Evolutionary conservation across 2,888 invertebrate genomes (phyloP).

Genomic region (Noctua comes): DNA sequence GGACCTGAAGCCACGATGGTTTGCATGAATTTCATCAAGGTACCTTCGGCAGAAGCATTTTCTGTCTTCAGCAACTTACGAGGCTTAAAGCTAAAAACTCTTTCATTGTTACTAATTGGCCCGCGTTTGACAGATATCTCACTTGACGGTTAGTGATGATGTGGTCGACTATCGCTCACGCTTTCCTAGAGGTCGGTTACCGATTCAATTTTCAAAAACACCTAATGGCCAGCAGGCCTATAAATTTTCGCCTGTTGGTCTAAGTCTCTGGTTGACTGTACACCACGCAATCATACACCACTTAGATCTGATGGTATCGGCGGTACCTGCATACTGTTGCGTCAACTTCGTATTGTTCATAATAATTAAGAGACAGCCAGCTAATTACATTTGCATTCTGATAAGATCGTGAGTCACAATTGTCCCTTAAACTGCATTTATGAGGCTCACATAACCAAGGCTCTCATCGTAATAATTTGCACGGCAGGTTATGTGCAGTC

Average conservation of each 20-base stretch:
- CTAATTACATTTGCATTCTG: slow-evolving; percentile 37
- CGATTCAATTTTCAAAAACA: not conserved
- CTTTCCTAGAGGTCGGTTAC: not conserved
- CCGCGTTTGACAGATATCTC: not conserved
- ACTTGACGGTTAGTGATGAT: not conserved
- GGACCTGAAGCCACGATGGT: not conserved
- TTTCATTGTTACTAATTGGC: not conserved
- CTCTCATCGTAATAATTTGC: not conserved
- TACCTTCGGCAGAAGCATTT: not conserved
- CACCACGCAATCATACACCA: slow-evolving; percentile 18
- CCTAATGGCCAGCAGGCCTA: too few species aligned
- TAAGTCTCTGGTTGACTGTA: slow-evolving; percentile 14
- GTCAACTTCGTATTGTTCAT: slow-evolving; percentile 35
- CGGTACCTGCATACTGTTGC: not conserved
- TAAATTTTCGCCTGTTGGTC: not conserved
- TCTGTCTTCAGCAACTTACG: not conserved
- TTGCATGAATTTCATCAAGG: not conserved
- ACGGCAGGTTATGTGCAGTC: not conserved
- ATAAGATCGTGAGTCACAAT: slow-evolving; percentile 33
- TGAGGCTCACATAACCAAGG: not conserved
- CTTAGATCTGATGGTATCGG: slow-evolving; percentile 43
- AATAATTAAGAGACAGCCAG: slow-evolving; percentile 31
- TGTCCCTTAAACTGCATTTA: slow-evolving; percentile 15
- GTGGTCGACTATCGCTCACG: not conserved
- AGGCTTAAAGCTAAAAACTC: not conserved